phyloP scores from a whole-genome alignment of 2,797 vertebrate genomes.

The Prionace glauca region DNA sequence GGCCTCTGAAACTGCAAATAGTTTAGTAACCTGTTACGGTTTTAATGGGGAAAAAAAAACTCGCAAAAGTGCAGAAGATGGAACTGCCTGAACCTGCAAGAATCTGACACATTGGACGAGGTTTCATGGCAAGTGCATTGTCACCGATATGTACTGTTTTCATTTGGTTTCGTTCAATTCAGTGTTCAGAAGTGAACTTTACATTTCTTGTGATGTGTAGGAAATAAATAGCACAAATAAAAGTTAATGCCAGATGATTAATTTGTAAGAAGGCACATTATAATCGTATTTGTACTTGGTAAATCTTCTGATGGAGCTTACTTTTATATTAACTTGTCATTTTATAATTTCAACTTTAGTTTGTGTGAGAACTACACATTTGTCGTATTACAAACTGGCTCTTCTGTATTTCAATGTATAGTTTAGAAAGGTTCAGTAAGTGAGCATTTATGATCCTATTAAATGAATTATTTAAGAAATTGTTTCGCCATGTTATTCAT shows the following conservation, averaged over 20 bases:
- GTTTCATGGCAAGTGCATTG: neutral
- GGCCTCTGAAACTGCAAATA: neutral
- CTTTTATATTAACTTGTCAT: conserved; percentile 3
- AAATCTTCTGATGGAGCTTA: neutral
- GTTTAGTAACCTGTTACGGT: neutral
- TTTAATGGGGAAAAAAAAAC: neutral
- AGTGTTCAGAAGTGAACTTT: neutral
- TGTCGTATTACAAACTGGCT: neutral
- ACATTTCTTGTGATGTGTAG: neutral
- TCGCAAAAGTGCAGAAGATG: neutral
- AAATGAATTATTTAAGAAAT: conserved; percentile 17
- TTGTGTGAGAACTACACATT: neutral
- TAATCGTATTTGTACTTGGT: neutral
- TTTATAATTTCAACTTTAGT: neutral
- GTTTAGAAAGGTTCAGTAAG: conserved; percentile 1
- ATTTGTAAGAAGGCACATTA: neutral
- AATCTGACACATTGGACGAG: neutral
- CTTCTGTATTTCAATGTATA: neutral
- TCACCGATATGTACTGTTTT: neutral
- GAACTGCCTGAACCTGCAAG: neutral
- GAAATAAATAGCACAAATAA: conserved; percentile 33
- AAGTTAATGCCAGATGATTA: neutral
- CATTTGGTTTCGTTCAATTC: neutral
- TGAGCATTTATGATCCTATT: neutral
- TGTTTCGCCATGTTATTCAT: neutral